Evolutionary conservation across 1,140 invertebrate species (phyloP), one percentile per base, ranked within the genome.

Genomic region (Fopius arisanus): DNA sequence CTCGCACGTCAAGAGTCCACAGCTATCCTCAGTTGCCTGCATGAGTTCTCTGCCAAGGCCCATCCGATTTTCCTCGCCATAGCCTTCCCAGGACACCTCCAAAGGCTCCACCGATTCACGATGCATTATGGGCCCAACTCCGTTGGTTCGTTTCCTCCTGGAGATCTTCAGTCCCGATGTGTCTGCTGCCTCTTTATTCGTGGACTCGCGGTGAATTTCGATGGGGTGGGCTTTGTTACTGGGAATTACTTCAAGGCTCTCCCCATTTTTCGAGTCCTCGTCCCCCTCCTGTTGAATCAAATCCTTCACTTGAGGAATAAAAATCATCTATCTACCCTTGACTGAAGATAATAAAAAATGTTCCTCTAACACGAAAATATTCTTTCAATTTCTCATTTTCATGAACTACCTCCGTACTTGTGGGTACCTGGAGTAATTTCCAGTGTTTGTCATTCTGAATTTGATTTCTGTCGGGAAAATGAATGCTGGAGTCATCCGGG

Each of bases 41-140:
- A 73, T 83, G 16, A 83, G 40, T n/a, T 74, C 75, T 59, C 81
- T 77, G 14, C 81, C 67, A 4, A 83, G 68, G 51, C 78, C 74
- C n/a, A 78, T 71, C 37, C 67, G 29, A 3, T 82, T 74, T 48
- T 80, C 73, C 9, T 67, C 43, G 43, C 54, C 79, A 23, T 77
- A 79, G 62, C 81, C 78, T 31, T 77, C 78, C 28, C 65, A 73
- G 10, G 75, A 51, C 75, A 72, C 73, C 28, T 82, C 75, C 16
- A 73, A 19, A 1, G 80, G 77, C 3, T 83, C 82, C 14, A 83
- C 80, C 0, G 82, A 83, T 33, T 83, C 82, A 37, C 74, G 63
- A 43, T n/a, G 41, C 26, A 67, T 59, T 59, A 73, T 59, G 9
- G 63, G 31, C 19, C 65, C 65, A 54, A 26, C 0, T 37, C 26